Conservation (phyloP, 2,113 vertebrate genomes). For the Campylomormyrus tamandua region DNA sequence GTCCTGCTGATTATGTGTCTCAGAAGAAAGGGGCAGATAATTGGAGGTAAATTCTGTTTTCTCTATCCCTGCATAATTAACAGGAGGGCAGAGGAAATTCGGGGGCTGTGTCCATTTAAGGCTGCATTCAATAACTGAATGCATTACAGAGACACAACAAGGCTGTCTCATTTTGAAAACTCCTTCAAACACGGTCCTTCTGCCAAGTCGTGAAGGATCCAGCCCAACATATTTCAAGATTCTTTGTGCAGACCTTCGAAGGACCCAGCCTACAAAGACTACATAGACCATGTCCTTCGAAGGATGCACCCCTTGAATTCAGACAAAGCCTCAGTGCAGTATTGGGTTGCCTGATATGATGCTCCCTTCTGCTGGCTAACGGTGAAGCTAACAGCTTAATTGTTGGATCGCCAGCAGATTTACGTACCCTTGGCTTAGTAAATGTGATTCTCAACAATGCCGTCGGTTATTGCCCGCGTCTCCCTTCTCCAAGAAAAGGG, state of each 20-base stretch:
- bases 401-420: slow-evolving; percentile 1
- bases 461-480: too few relatives aligned
- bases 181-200: neutral
- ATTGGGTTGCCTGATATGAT: neutral
- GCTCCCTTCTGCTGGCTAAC: neutral
- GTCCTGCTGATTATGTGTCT: neutral
- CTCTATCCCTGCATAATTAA: slow-evolving; percentile 19
- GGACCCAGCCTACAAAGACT: neutral
- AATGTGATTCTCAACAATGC: neutral
- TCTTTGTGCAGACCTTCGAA: neutral
- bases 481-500: too few relatives aligned
- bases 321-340: neutral
- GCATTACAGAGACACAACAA: neutral
- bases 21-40: neutral
- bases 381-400: neutral
- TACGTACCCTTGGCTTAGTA: neutral
- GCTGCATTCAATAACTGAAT: neutral
- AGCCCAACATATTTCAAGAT: neutral
- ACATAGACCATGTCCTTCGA: neutral
- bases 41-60: slow-evolving; percentile 4
- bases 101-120: neutral
- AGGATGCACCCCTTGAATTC: neutral
- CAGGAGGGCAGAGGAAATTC: neutral
- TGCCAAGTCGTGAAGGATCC: neutral
- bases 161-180: neutral